These are phyloP conservation scores for Centropyge bicolor DNA, from an alignment of 2,797 vertebrate genomes.

Conservation along the genomic window DNA sequence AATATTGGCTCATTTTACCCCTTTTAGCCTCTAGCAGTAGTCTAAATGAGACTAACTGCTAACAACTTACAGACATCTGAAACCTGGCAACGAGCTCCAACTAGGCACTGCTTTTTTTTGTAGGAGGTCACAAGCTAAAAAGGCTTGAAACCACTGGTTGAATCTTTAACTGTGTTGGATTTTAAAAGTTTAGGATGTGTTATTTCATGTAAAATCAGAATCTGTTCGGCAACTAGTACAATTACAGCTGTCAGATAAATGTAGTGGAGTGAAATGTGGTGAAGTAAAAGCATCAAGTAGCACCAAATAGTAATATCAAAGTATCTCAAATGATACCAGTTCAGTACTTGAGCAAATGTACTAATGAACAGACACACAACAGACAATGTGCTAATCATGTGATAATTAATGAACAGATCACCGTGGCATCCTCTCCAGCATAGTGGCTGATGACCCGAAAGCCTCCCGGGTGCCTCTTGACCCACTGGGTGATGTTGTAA, in stretches of 20 bases:
- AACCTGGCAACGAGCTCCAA: not conserved
- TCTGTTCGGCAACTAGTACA: not conserved
- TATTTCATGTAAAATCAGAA: not conserved
- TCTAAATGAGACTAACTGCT: not conserved
- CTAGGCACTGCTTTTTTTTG: not conserved
- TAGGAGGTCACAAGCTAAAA: not conserved
- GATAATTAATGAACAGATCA: constrained; percentile 61
- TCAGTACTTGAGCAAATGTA: not conserved
- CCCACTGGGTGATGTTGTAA: constrained; percentile 91
- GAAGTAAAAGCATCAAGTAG: no score
- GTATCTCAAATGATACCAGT: not conserved
- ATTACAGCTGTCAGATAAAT: not conserved
- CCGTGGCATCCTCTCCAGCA: constrained; percentile 93
- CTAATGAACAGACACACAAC: not conserved
- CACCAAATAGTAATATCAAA: not conserved
- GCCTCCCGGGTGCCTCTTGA: constrained; percentile 87
- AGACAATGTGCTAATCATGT: not conserved
- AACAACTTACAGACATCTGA: not conserved
- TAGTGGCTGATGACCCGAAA: constrained; percentile 87
- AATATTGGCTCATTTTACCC: no score
- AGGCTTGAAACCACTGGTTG: not conserved
- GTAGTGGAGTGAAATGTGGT: no score
- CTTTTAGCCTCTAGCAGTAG: not conserved
- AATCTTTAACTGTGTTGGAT: not conserved
- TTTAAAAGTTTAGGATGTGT: not conserved